phyloP scores from a whole-genome alignment of 2,888 invertebrate genomes.

The Cacoxenus indagator region DNA sequence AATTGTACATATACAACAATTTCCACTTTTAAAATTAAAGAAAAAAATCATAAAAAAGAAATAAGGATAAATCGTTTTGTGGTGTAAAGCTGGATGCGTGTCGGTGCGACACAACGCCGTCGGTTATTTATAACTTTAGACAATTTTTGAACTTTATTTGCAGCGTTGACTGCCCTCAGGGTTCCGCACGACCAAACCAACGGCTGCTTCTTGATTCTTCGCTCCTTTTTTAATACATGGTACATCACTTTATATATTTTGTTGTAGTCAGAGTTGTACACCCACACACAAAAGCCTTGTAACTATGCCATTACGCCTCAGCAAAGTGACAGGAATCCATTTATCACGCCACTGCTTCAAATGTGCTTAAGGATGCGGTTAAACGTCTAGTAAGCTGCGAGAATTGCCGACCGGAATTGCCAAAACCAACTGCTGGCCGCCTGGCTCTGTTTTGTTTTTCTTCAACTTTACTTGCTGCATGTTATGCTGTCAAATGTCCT shows the following conservation, averaged over 20 bases:
- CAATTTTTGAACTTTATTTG: no score
- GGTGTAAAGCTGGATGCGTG: no score
- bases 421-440: neutral
- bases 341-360: constrained; percentile 48
- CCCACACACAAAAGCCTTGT: neutral
- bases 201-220: constrained; percentile 22
- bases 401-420: neutral
- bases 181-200: no score
- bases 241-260: neutral
- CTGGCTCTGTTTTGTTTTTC: neutral
- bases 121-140: no score
- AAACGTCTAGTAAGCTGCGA: neutral
- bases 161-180: no score
- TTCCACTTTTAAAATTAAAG: no score
- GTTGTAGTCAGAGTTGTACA: neutral
- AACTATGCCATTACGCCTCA: neutral
- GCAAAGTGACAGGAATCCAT: constrained; percentile 45
- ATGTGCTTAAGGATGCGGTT: constrained; percentile 50
- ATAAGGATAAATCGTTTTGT: no score
- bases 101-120: no score
- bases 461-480: neutral
- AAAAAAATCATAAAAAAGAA: no score
- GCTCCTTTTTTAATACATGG: neutral
- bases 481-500: constrained; percentile 53
- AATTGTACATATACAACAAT: neutral